phyloP scores from a whole-genome alignment of 2,888 invertebrate species.

The Scaptomyza reducta region DNA sequence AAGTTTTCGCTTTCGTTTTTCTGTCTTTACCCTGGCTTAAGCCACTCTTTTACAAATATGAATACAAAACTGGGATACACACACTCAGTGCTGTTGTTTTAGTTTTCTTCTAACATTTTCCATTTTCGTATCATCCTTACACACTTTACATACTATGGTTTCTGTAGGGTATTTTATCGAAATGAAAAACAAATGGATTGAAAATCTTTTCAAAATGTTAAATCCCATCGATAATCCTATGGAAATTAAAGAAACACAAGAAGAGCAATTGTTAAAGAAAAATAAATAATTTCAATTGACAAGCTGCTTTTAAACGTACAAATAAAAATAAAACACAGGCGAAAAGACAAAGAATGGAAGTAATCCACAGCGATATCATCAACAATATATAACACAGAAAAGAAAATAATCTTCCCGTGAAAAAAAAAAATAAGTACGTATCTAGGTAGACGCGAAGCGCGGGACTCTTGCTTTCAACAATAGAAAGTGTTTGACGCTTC shows the following conservation, averaged over 20 bases:
- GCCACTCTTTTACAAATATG: slow-evolving; percentile 24
- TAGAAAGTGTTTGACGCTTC: slow-evolving; percentile 63
- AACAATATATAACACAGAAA: slow-evolving; percentile 29
- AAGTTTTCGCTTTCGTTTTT: slow-evolving; percentile 34
- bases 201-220: slow-evolving; percentile 48
- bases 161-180: slow-evolving; percentile 12
- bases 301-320: slow-evolving; percentile 10
- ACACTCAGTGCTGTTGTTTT: slow-evolving; percentile 6
- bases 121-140: not conserved
- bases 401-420: slow-evolving; percentile 59
- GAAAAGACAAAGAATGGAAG: slow-evolving; percentile 15
- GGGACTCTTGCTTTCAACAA: slow-evolving; percentile 38
- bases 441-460: slow-evolving; percentile 11
- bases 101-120: not conserved
- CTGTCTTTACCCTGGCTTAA: slow-evolving; percentile 25
- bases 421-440: slow-evolving; percentile 30
- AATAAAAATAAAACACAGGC: slow-evolving; percentile 20
- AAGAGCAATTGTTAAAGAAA: slow-evolving; percentile 38
- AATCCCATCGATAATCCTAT: slow-evolving; percentile 71
- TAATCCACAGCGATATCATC: slow-evolving; percentile 64
- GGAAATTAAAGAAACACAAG: slow-evolving; percentile 66
- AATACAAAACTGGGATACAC: slow-evolving; percentile 27
- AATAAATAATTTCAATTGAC: slow-evolving; percentile 43
- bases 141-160: not conserved
- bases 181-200: not conserved